Evolutionary conservation across 2,888 invertebrate genomes (phyloP).

Genomic region (Laspeyria flexula): DNA sequence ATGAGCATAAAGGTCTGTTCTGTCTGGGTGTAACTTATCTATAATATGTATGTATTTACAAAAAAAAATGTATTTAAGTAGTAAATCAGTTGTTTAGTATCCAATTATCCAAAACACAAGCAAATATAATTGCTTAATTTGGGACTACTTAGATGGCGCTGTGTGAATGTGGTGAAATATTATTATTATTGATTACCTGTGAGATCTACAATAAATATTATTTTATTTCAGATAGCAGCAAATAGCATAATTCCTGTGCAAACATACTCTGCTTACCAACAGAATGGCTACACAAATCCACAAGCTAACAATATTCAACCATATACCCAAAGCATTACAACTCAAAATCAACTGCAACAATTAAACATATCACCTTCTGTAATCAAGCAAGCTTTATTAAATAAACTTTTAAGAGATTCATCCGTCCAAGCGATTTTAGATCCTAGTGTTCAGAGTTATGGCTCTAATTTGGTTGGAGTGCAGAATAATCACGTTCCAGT

Average conservation of each 20-base stretch:
- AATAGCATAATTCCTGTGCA: conserved; percentile 50
- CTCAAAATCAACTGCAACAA: conserved; percentile 43
- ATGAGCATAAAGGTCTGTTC: too few relatives aligned
- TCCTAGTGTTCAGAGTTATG: conserved; percentile 42
- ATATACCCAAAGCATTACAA: conserved; percentile 40
- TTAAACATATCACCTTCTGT: conserved; percentile 34
- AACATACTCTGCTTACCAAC: conserved; percentile 40
- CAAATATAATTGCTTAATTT: too few relatives aligned
- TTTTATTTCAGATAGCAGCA: conserved; percentile 57
- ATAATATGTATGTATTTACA: too few relatives aligned
- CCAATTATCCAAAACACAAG: too few relatives aligned
- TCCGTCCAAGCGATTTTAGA: conserved; percentile 48
- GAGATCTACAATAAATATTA: conserved; percentile 19
- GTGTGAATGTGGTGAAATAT: conserved; percentile 34
- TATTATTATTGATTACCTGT: background rate
- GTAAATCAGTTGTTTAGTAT: too few relatives aligned
- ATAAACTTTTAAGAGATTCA: conserved; percentile 49
- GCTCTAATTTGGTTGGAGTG: conserved; percentile 46
- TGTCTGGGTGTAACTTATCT: too few relatives aligned
- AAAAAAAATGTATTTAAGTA: too few relatives aligned
- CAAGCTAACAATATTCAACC: conserved; percentile 34
- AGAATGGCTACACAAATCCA: conserved; percentile 31
- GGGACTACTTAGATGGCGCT: too few relatives aligned
- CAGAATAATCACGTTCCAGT: conserved; percentile 30
- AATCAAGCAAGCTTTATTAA: conserved; percentile 51